Evolutionary conservation across 1,140 invertebrate genomes (phyloP).

Genomic region (Lerema accius): DNA sequence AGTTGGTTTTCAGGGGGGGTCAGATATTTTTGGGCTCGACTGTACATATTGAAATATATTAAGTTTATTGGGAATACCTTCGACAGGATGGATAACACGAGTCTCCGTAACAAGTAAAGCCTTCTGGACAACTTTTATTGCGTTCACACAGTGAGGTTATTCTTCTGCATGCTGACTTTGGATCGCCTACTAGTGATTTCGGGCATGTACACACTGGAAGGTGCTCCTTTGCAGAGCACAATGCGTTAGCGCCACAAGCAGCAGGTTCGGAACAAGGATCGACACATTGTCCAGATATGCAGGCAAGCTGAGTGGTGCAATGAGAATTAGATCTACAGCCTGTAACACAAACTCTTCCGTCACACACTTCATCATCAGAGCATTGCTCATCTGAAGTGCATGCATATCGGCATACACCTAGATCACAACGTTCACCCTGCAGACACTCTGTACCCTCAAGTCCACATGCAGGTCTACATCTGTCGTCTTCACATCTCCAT

Average conservation of each 20-base stretch:
- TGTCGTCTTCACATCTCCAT: slow-evolving; percentile 87
- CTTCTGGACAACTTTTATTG: slow-evolving; percentile 86
- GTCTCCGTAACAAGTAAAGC: slow-evolving; percentile 88
- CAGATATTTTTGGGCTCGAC: too few species aligned
- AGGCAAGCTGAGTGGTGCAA: slow-evolving; percentile 87
- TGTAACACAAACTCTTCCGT: slow-evolving; percentile 88
- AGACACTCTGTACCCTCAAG: slow-evolving; percentile 89
- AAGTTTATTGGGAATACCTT: slow-evolving; percentile 82
- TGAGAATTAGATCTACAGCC: slow-evolving; percentile 93
- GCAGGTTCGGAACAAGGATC: slow-evolving; percentile 89
- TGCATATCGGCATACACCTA: slow-evolving; percentile 88
- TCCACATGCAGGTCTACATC: slow-evolving; percentile 90
- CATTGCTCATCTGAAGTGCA: slow-evolving; percentile 91
- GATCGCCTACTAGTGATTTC: slow-evolving; percentile 88
- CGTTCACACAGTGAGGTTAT: slow-evolving; percentile 84
- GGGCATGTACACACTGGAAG: slow-evolving; percentile 89
- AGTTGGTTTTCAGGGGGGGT: too few species aligned
- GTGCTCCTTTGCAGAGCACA: slow-evolving; percentile 88
- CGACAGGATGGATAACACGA: slow-evolving; percentile 89
- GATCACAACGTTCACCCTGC: slow-evolving; percentile 90
- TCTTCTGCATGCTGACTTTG: slow-evolving; percentile 88
- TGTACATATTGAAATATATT: not conserved
- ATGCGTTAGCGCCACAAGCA: slow-evolving; percentile 93
- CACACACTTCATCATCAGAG: slow-evolving; percentile 92
- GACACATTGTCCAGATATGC: slow-evolving; percentile 89